These are phyloP conservation scores for Lepus europaeus DNA, from an alignment of 2,113 vertebrate genomes.

Conservation along the genomic window DNA sequence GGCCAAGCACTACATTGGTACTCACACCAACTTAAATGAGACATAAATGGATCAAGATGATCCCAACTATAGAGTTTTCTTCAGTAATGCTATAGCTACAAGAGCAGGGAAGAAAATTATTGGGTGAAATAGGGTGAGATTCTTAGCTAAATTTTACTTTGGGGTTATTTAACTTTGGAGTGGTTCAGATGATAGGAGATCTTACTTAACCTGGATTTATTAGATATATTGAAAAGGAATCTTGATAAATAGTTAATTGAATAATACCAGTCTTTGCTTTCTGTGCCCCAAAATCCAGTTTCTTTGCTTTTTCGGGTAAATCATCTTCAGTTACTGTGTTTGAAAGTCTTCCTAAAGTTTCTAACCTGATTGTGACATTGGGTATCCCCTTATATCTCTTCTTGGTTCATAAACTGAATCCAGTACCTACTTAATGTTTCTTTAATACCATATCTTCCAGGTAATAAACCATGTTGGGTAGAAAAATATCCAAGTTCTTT, in stretches of 20 bases:
- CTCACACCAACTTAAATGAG: neutral
- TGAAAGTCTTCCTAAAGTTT: neutral
- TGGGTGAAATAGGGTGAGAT: neutral
- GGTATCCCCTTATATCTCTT: neutral
- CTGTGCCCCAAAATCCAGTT: neutral
- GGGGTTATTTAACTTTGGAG: neutral
- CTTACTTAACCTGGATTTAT: neutral
- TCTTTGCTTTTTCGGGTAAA: neutral
- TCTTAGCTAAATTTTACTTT: neutral
- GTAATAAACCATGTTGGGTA: neutral
- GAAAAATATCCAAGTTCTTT: constrained; percentile 44
- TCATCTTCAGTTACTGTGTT: neutral
- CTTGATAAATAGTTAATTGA: neutral
- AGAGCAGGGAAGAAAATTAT: neutral
- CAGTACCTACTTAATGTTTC: neutral
- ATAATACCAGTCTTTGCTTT: neutral
- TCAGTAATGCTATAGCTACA: neutral
- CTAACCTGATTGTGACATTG: neutral
- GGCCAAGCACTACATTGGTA: neutral
- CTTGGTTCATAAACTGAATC: neutral
- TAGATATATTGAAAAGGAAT: neutral
- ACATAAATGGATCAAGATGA: neutral
- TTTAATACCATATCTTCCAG: constrained; percentile 19
- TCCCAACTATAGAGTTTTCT: neutral
- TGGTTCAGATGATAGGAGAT: neutral